Percentiles rank a stretch among this genome's conserved stretches.
phyloP scores from a whole-genome alignment of 2,888 invertebrate species.

The Mythimna vitellina region DNA sequence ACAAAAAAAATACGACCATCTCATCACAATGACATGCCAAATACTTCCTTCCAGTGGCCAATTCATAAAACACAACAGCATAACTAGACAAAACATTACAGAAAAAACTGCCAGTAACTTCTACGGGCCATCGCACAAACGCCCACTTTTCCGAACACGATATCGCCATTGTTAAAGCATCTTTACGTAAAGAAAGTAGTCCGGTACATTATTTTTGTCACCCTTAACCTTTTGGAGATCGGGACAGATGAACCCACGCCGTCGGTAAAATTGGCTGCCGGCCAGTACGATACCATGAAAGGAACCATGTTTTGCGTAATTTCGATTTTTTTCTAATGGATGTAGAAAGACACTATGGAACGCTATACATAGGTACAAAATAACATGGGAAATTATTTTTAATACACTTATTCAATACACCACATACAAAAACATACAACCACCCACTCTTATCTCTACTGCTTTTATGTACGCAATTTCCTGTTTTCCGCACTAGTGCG shows the following conservation, averaged over 20 bases:
- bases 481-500: too few species aligned
- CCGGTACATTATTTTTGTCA: conserved; percentile 81
- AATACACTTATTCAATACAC: too few species aligned
- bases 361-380: too few species aligned
- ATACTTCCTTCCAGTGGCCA: conserved; percentile 27
- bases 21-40: conserved; percentile 11
- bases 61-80: conserved; percentile 7
- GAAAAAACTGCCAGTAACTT: conserved; percentile 39
- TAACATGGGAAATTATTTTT: too few species aligned
- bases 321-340: background rate
- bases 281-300: conserved; percentile 71
- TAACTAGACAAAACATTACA: conserved; percentile 6
- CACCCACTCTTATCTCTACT: too few species aligned
- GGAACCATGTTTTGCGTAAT: conserved; percentile 36
- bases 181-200: conserved; percentile 71
- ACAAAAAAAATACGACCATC: background rate
- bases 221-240: conserved; percentile 82
- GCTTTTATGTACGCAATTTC: too few species aligned
- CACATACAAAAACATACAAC: too few species aligned
- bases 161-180: conserved; percentile 62
- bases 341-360: too few species aligned
- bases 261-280: conserved; percentile 75
- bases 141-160: conserved; percentile 33
- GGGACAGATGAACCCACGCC: conserved; percentile 72
- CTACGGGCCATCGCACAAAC: conserved; percentile 50